Evolutionary conservation across 1,140 invertebrate species (phyloP), one percentile per base, ranked within the genome.

Genomic region (Drosophila nannoptera): DNA sequence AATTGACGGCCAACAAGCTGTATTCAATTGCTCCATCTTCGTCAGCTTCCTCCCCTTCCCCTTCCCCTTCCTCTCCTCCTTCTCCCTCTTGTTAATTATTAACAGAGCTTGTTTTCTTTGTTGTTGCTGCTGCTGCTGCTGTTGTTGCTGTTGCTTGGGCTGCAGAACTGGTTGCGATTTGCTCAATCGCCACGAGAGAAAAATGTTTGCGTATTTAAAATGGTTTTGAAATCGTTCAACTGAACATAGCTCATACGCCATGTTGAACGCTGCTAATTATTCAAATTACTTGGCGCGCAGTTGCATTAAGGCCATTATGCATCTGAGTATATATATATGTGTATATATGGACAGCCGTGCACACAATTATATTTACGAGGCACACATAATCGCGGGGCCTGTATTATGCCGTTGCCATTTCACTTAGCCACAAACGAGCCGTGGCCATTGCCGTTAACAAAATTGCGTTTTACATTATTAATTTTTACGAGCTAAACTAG

Each of bases 381-480:
- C 60, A 67, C 63, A 72, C 66, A 63, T 83, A 78, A 75, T 78
- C 68, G 60, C 77, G 76, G 54, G 32, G 49, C 49, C 52, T 67
- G 61, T 55, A 55, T 63, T 49, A 68, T 78, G 78, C 75, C 77
- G 73, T 84, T 86, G 80, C 80, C 81, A 84, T 84, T 84, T 84
- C 81, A 86, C 73, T 84, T 84, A 84, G 78, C 80, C 81, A 78
- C 80, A 84, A 84, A 84, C 80, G 80, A 84, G 80, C 77, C 80
- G 81, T 86, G 70, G 81, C 80, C 75, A 77, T 80, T 84, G 73
- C 80, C 78, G 81, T 84, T 86, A 86, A 84, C 76, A 84, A 81
- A 84, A 84, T 83, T 83, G 80, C 81, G 80, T 84, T 84, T 84
- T 84, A 84, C 80, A 86, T 84, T 81, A 84, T 84, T 86, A 84